Evolutionary conservation across 2,797 vertebrate genomes (phyloP).

Genomic region (Petrocephalus sullivani): DNA sequence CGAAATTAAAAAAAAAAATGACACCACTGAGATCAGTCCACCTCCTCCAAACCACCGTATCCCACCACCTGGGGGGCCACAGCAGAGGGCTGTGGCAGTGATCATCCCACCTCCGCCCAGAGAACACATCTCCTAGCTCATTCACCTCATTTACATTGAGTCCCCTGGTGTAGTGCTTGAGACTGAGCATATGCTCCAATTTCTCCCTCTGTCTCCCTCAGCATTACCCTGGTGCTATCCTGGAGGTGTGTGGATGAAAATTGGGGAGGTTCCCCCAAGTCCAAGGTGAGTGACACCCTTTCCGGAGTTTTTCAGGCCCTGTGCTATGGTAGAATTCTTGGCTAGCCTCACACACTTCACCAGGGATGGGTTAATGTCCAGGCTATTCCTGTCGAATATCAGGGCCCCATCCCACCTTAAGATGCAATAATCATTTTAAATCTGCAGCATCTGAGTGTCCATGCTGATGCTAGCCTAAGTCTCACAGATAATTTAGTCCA

Average conservation of each 20-base stretch:
- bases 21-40: neutral
- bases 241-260: slow-evolving; percentile 99
- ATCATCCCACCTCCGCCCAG: neutral
- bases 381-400: neutral
- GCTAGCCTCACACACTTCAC: neutral
- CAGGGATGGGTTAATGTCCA: neutral
- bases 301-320: neutral
- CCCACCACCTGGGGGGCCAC: neutral
- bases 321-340: neutral
- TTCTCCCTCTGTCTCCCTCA: slow-evolving; percentile 49
- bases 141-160: neutral
- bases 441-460: neutral
- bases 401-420: neutral
- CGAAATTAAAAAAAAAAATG: neutral
- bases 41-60: neutral
- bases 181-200: neutral
- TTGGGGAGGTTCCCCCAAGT: slow-evolving; percentile 99
- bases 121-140: neutral
- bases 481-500: neutral
- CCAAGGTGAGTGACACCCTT: slow-evolving; percentile 74
- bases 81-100: neutral
- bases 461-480: neutral
- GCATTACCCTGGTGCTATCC: slow-evolving; percentile 93
- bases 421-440: neutral
- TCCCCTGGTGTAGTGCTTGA: neutral